Conservation (phyloP, 1,140 invertebrate species). For the Drosophila paulistorum region DNA sequence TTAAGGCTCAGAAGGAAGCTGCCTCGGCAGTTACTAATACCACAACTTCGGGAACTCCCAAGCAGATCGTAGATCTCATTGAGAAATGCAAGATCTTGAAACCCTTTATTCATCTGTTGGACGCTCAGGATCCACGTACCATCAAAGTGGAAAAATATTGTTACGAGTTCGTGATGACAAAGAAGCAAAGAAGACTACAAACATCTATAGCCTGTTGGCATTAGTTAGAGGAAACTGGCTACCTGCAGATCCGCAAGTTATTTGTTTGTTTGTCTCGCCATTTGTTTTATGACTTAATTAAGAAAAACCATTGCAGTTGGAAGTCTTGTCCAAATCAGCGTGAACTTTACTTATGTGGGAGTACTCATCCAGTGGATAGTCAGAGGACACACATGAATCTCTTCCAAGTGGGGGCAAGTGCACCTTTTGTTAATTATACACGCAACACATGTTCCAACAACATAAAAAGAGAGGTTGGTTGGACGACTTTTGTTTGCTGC, state of each 20-base stretch:
- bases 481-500: conserved; percentile 49
- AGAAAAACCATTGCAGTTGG: conserved; percentile 32
- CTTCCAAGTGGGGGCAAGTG: background rate
- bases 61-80: conserved; percentile 93
- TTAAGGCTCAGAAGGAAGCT: conserved; percentile 90
- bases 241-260: conserved; percentile 30
- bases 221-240: background rate
- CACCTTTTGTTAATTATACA: too few species aligned
- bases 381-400: background rate
- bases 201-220: too few species aligned
- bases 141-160: conserved; percentile 83
- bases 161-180: conserved; percentile 74
- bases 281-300: conserved; percentile 79
- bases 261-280: conserved; percentile 46
- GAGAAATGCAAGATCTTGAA: conserved; percentile 91
- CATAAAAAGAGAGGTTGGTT: conserved; percentile 29
- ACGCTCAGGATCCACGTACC: conserved; percentile 90
- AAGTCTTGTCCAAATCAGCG: conserved; percentile 63
- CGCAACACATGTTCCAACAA: conserved; percentile 67
- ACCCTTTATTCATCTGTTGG: conserved; percentile 92
- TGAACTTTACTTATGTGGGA: conserved; percentile 57
- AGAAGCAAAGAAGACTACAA: conserved; percentile 12
- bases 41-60: conserved; percentile 95
- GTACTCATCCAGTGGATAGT: conserved; percentile 9
- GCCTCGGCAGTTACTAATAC: conserved; percentile 99